Conservation (phyloP, 2,888 invertebrate species). For the Crossocerus cetratus region DNA sequence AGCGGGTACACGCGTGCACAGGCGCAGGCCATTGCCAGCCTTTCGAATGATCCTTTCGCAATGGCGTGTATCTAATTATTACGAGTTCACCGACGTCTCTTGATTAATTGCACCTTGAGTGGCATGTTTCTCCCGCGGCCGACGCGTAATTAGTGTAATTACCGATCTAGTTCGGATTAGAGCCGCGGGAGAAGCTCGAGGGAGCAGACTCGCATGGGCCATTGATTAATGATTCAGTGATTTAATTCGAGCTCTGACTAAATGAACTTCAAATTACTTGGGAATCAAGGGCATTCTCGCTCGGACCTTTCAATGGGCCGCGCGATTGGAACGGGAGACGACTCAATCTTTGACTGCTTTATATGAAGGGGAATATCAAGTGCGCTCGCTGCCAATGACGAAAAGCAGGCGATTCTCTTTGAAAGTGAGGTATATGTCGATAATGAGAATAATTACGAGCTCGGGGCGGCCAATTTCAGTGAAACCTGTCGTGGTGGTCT, state of each 20-base stretch:
- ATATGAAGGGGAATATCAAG: neutral
- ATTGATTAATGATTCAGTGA: neutral
- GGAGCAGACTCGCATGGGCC: too few species aligned
- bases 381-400: neutral
- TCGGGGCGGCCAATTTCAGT: constrained; percentile 12
- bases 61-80: too few species aligned
- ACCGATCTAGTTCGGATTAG: constrained; percentile 4
- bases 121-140: neutral
- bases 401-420: constrained; percentile 10
- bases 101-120: constrained; percentile 1
- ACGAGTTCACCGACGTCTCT: neutral
- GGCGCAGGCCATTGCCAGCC: too few species aligned
- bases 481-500: too few species aligned
- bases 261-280: neutral
- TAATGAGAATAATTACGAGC: constrained; percentile 35
- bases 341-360: neutral
- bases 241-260: neutral
- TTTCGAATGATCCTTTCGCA: too few species aligned
- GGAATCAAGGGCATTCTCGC: neutral
- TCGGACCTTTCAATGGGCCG: neutral
- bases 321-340: neutral
- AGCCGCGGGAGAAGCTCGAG: neutral
- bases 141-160: neutral
- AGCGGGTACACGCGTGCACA: neutral
- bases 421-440: constrained; percentile 17